phyloP scores from a whole-genome alignment of 2,888 invertebrate species.

The Plutella xylostella region DNA sequence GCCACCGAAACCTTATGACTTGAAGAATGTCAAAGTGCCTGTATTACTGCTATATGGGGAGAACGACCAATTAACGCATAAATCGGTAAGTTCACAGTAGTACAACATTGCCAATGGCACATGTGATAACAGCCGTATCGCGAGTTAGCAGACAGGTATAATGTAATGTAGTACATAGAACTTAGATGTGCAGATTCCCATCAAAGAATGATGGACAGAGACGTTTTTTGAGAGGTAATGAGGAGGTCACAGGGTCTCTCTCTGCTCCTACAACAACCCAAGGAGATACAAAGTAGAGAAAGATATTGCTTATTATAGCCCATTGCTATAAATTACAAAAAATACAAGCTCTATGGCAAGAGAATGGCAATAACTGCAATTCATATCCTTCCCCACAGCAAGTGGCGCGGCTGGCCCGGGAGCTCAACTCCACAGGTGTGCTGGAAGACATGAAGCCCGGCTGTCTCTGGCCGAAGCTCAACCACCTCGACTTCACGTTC shows the following conservation, averaged over 20 bases:
- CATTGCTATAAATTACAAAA: too few species aligned
- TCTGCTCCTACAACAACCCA: too few species aligned
- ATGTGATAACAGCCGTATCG: background rate
- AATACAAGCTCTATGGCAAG: too few species aligned
- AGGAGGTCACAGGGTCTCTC: background rate
- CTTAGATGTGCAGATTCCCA: too few species aligned
- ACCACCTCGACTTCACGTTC: constrained; percentile 55
- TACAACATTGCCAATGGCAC: background rate
- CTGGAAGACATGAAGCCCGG: constrained; percentile 36
- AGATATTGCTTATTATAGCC: too few species aligned
- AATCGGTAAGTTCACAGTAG: constrained; percentile 52
- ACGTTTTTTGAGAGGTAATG: too few species aligned
- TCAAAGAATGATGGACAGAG: too few species aligned
- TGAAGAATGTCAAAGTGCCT: constrained; percentile 70
- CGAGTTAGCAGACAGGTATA: too few species aligned
- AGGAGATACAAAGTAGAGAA: too few species aligned
- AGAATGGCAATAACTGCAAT: too few species aligned
- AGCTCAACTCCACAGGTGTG: constrained; percentile 34
- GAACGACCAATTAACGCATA: constrained; percentile 72
- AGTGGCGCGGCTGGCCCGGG: constrained; percentile 38
- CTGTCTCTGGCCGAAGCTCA: constrained; percentile 53
- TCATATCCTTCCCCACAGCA: constrained; percentile 31
- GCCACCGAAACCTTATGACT: constrained; percentile 66
- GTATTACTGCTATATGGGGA: constrained; percentile 71
- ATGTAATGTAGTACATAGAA: too few species aligned